Evolutionary conservation across 2,888 invertebrate species (phyloP), one percentile per base, ranked within the genome.

Genomic region (Nineta flava): DNA sequence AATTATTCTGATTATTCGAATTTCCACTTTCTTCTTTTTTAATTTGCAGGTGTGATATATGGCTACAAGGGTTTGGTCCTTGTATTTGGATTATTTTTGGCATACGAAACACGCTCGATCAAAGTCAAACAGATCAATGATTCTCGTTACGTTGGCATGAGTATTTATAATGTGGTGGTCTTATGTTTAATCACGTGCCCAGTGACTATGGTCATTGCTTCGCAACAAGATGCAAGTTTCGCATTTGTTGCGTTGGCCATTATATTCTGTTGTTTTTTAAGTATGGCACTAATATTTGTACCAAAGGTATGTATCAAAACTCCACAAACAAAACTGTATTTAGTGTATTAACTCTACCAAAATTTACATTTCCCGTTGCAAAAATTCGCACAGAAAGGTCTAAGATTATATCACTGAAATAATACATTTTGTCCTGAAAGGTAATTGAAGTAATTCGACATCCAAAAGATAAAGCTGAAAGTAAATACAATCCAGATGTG

Each of bases 81-180:
- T 55, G 86, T 99, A 6, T 96, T 99, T 63, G 99, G 99, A 2
- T 75, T 99, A 50, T 97, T 99, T 67, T 74, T 99, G 57, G 94
- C 97, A 2, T 99, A 99, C 67, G 99, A 99, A 69, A 97, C 96
- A 1, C 78, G 99, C 49, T 95, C 94, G 55, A 86, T 99, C 56
- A 99, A 97, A 73, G 85, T 97, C 51, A 85, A 88, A 57, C 92
- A 93, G 70, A 92, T 99, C 62, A 99, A 99, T 70, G 99, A 99
- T 72, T 94, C 95, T 1, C 81, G 96, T 60, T 93, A 95, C 66
- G 96, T 99, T 21, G 96, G 95, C 56, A 94, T 99, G 92, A 92
- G 95, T 63, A 97, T 99, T 65, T 99, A 99, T 76, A 99, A 99
- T 68, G 96, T 99, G 57, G 96, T 96, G 55, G 93, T 99, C 40